Percentiles rank a stretch among this genome's conserved stretches.
phyloP scores from a whole-genome alignment of 1,140 invertebrate species.

The Drosophila setifemur region DNA sequence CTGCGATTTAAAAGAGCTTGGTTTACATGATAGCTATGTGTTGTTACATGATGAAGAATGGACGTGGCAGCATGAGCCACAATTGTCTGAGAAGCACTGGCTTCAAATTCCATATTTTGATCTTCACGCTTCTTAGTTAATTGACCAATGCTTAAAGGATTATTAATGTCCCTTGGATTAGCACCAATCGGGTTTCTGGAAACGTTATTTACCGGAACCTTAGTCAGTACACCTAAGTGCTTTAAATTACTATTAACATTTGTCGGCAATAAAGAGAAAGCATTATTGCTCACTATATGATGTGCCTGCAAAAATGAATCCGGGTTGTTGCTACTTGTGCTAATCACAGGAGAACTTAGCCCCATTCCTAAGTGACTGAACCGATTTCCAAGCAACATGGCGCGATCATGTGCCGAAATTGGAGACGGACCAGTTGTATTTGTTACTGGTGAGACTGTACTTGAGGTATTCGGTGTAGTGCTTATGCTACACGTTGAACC shows the following conservation, averaged over 20 bases:
- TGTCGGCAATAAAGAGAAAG: constrained; percentile 24
- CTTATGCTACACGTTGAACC: constrained; percentile 53
- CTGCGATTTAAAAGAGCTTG: constrained; percentile 50
- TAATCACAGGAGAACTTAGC: constrained; percentile 24
- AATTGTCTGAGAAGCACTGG: constrained; percentile 3
- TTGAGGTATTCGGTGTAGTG: constrained; percentile 67
- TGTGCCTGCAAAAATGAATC: constrained; percentile 42
- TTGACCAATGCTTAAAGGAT: constrained; percentile 94
- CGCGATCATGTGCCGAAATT: constrained; percentile 36
- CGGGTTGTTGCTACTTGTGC: constrained; percentile 8
- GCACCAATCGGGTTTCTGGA: constrained; percentile 90
- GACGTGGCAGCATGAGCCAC: constrained; percentile 8
- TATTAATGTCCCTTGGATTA: constrained; percentile 95
- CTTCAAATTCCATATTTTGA: constrained; percentile 21
- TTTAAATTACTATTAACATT: constrained; percentile 33
- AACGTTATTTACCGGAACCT: constrained; percentile 8
- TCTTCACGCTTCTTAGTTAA: constrained; percentile 85
- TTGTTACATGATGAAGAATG: constrained; percentile 19
- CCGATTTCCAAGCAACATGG: constrained; percentile 69
- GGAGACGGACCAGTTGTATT: constrained; percentile 10
- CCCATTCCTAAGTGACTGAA: constrained; percentile 78
- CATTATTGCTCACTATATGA: constrained; percentile 12
- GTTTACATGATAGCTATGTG: constrained; percentile 28
- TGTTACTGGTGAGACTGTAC: constrained; percentile 50
- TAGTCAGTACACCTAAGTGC: constrained; percentile 7